Evolutionary conservation across 1,140 invertebrate species (phyloP).

Genomic region (Zaprionus ornatus): DNA sequence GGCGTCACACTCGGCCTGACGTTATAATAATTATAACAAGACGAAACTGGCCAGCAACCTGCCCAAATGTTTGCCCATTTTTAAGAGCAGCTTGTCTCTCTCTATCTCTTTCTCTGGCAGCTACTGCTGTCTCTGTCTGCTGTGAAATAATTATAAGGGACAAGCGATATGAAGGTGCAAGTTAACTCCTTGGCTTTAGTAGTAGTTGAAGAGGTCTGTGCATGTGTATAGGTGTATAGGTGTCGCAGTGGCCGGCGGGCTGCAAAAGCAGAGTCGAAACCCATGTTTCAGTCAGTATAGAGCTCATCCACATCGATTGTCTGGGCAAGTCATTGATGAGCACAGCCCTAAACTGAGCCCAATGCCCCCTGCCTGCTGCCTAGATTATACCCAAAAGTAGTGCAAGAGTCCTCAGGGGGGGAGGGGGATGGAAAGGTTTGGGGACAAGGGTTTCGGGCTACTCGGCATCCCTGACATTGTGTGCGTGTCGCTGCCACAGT

Average conservation of each 20-base stretch:
- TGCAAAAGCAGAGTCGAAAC: not conserved
- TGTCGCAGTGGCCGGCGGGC: slow-evolving; percentile 3
- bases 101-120: slow-evolving; percentile 2
- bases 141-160: slow-evolving; percentile 47
- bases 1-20: slow-evolving; percentile 33
- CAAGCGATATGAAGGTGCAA: slow-evolving; percentile 27
- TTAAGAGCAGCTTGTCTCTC: slow-evolving; percentile 21
- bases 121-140: slow-evolving; percentile 26
- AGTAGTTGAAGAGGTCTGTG: not conserved
- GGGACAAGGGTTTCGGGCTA: not conserved
- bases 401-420: not conserved
- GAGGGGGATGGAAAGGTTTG: not conserved
- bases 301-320: slow-evolving; percentile 32
- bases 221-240: not conserved
- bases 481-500: slow-evolving; percentile 69
- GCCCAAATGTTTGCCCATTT: slow-evolving; percentile 20
- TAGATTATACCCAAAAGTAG: slow-evolving; percentile 20
- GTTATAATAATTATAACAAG: slow-evolving; percentile 69
- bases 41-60: not conserved
- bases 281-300: slow-evolving; percentile 5
- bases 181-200: slow-evolving; percentile 22
- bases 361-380: not conserved
- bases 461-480: slow-evolving; percentile 44
- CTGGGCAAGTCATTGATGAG: slow-evolving; percentile 50
- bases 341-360: slow-evolving; percentile 13